A percentile compares a stretch with the other conserved stretches of the same genome.
Evolutionary conservation across 1,140 invertebrate genomes (phyloP).

Genomic region (Saccostrea echinata): DNA sequence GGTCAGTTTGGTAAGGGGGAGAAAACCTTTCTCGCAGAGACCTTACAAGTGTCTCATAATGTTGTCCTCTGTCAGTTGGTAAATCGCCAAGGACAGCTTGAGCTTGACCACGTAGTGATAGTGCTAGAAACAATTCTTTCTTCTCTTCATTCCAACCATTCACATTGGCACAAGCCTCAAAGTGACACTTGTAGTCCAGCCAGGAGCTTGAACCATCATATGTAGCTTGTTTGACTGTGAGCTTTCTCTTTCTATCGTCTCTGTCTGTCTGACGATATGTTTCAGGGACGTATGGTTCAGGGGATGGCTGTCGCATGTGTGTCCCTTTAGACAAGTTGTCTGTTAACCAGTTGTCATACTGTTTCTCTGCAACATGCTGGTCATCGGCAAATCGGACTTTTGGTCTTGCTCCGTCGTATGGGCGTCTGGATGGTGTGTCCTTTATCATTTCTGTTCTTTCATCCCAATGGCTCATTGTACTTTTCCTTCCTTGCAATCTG

Average conservation of each 20-base stretch:
- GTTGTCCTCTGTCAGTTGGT: not conserved
- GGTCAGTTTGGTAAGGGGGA: slow-evolving; percentile 45
- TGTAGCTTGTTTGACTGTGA: slow-evolving; percentile 38
- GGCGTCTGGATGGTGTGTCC: too few species aligned
- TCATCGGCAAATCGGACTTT: too few species aligned
- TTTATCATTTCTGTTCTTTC: too few species aligned
- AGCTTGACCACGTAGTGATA: slow-evolving; percentile 19
- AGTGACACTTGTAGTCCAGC: slow-evolving; percentile 44
- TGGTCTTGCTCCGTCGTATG: too few species aligned
- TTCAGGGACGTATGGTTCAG: too few species aligned
- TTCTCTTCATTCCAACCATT: slow-evolving; percentile 41
- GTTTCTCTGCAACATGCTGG: too few species aligned
- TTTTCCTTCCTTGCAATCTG: too few species aligned
- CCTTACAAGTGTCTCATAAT: slow-evolving; percentile 19
- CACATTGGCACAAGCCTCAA: slow-evolving; percentile 39
- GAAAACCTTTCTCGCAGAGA: slow-evolving; percentile 48
- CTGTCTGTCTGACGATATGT: not conserved
- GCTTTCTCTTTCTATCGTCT: slow-evolving; percentile 12
- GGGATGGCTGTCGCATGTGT: too few species aligned
- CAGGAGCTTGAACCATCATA: slow-evolving; percentile 35
- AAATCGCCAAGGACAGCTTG: not conserved
- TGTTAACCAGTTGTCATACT: too few species aligned
- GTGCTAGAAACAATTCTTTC: slow-evolving; percentile 42
- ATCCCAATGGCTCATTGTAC: too few species aligned
- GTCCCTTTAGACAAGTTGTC: too few species aligned